A percentile compares a stretch with the other conserved stretches of the same genome.
phyloP scores from a whole-genome alignment of 2,888 invertebrate species.

The Steinernema hermaphroditum region DNA sequence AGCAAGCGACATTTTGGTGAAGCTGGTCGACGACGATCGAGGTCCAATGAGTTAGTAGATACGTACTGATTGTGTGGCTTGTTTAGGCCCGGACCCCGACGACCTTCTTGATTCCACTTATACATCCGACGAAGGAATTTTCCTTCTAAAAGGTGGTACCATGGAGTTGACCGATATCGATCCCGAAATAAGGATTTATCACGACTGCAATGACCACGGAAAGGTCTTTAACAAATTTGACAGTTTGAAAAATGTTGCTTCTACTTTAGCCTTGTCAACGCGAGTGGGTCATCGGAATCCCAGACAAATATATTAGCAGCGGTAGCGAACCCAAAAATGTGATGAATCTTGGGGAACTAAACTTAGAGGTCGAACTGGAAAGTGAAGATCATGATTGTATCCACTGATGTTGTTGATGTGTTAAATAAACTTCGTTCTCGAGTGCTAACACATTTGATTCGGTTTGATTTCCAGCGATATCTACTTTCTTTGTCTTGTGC shows the following conservation, averaged over 20 bases:
- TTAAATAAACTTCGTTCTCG: too few species aligned
- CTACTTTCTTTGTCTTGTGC: too few species aligned
- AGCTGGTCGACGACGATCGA: slow-evolving; percentile 55
- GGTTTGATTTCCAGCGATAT: too few species aligned
- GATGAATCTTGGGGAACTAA: slow-evolving; percentile 55
- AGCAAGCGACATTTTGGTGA: slow-evolving; percentile 50
- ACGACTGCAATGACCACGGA: slow-evolving; percentile 60
- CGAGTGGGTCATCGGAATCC: slow-evolving; percentile 63
- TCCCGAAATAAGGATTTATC: slow-evolving; percentile 63
- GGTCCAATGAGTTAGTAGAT: slow-evolving; percentile 34
- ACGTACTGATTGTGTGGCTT: too few species aligned
- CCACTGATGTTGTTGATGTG: slow-evolving; percentile 37
- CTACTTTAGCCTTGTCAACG: slow-evolving; percentile 59
- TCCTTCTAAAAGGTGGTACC: slow-evolving; percentile 57
- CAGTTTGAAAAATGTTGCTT: not conserved
- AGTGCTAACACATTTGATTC: too few species aligned
- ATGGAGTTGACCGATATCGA: slow-evolving; percentile 64
- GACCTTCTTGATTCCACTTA: slow-evolving; percentile 44
- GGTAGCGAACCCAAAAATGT: slow-evolving; percentile 40
- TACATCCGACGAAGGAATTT: slow-evolving; percentile 54
- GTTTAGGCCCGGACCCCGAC: slow-evolving; percentile 47
- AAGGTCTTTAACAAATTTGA: slow-evolving; percentile 41
- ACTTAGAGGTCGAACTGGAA: slow-evolving; percentile 62
- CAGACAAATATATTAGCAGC: slow-evolving; percentile 61
- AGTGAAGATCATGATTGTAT: slow-evolving; percentile 56